Evolutionary conservation across 2,888 invertebrate genomes (phyloP).

Genomic region (Sipha maydis): DNA sequence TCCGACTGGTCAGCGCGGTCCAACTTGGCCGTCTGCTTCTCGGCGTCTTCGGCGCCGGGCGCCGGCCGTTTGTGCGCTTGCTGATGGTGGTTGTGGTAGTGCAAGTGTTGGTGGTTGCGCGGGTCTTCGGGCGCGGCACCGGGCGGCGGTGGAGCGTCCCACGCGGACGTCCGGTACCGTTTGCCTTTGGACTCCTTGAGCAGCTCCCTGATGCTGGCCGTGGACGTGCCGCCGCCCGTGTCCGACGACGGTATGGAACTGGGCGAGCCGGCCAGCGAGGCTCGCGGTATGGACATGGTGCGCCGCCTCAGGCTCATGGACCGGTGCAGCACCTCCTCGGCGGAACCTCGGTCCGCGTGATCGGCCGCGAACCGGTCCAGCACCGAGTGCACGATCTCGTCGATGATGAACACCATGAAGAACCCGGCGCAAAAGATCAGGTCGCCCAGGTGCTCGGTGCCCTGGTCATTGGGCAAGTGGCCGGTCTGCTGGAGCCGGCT

Average conservation of each 20-base stretch:
- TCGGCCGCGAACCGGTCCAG: constrained; percentile 68
- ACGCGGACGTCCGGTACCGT: background rate
- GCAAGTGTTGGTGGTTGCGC: constrained; percentile 3
- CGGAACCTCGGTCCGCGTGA: constrained; percentile 65
- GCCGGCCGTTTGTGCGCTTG: constrained; percentile 1
- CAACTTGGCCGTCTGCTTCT: constrained; percentile 32
- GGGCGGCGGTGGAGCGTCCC: background rate
- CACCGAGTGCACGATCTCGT: constrained; percentile 73
- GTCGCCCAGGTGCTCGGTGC: constrained; percentile 71
- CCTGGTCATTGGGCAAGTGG: constrained; percentile 68
- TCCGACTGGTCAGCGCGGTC: constrained; percentile 61
- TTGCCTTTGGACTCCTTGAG: constrained; percentile 63
- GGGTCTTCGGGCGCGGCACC: background rate
- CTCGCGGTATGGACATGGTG: constrained; percentile 66
- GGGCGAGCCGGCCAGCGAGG: constrained; percentile 64
- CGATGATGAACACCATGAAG: constrained; percentile 75
- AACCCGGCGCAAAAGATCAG: constrained; percentile 74
- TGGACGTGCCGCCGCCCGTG: constrained; percentile 63
- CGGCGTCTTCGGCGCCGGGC: background rate
- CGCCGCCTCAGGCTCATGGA: constrained; percentile 71
- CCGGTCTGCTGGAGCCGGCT: constrained; percentile 69
- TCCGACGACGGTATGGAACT: constrained; percentile 59
- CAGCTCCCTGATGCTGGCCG: constrained; percentile 66
- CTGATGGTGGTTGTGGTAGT: constrained; percentile 55
- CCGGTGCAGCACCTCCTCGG: constrained; percentile 69